phyloP scores from a whole-genome alignment of 2,797 vertebrate genomes.

The Tragelaphus eurycerus region DNA sequence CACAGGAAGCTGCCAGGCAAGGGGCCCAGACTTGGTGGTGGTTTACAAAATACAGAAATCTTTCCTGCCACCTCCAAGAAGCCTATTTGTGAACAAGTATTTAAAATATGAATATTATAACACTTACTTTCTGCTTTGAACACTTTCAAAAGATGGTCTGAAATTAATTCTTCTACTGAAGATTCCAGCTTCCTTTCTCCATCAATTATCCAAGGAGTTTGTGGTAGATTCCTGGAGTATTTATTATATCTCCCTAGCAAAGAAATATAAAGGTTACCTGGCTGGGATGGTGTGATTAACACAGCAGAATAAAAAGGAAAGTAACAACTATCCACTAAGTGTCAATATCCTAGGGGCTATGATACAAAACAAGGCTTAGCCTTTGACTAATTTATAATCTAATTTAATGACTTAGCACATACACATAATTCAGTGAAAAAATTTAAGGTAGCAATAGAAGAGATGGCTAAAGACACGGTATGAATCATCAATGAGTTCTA shows the following conservation, averaged over 20 bases:
- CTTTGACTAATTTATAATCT: constrained; percentile 23
- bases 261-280: constrained; percentile 39
- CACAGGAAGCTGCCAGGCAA: neutral
- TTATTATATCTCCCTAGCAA: constrained; percentile 96
- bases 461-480: constrained; percentile 1
- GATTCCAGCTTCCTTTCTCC: constrained; percentile 97
- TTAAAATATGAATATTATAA: neutral
- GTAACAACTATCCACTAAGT: constrained; percentile 5
- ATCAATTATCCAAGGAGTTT: constrained; percentile 99
- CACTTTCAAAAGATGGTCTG: constrained; percentile 86
- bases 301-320: constrained; percentile 25
- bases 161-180: constrained; percentile 98
- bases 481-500: constrained; percentile 31
- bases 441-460: constrained; percentile 34
- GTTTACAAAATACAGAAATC: neutral
- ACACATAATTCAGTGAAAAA: constrained; percentile 15
- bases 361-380: constrained; percentile 22
- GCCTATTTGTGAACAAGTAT: neutral
- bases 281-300: constrained; percentile 16
- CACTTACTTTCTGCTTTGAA: constrained; percentile 92
- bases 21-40: neutral
- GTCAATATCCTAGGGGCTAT: neutral
- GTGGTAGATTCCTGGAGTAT: constrained; percentile 94
- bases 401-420: neutral
- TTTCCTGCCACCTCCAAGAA: neutral